Evolutionary conservation across 2,113 vertebrate genomes (phyloP), one percentile per base, ranked within the genome.

Genomic region (Antechinus flavipes): DNA sequence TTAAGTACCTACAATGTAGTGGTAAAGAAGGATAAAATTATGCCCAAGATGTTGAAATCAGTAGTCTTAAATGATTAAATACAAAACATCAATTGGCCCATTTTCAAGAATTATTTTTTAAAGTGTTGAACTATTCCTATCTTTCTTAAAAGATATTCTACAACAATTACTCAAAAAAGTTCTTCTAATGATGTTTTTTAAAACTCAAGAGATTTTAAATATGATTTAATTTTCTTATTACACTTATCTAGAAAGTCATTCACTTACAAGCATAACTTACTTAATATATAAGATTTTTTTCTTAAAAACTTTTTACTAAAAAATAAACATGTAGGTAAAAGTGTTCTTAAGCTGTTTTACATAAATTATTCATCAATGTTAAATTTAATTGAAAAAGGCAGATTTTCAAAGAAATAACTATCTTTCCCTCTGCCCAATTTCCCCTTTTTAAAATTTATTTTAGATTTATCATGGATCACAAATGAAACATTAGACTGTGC

Each of bases 401-500:
- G 94, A 93, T n/a, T 55, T 84, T 35, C 22, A 94, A 94, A 84
- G 16, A 92, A 90, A 10, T 89, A 93, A 91, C 56, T 91, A 9
- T n/a, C 16, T 76, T 35, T 76, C 35, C n/a, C 19, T 84, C 35
- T 42, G 68, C 5, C 68, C n/a, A 42, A 22, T 42, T 84, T 84
- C 19, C 42, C 42, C n/a, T 42, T 84, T 23, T 68, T 42, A 2
- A 55, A 24, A 1, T 95, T 93, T 53, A 19, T 42, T 94, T 95
- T 91, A 91, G 95, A 96, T 68, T 93, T 91, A 97, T 1, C 89
- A 23, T 47, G 91, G 53, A 97, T 49, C n/a, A 94, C 58, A 96
- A 97, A 95, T 76, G 93, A 22, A 90, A 94, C 89, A 94, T 90
- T 92, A 93, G 94, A 91, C 92, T 90, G 52, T 56, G 94, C 95